phyloP scores from a whole-genome alignment of 2,113 vertebrate genomes.

The Myiopsitta monachus region DNA sequence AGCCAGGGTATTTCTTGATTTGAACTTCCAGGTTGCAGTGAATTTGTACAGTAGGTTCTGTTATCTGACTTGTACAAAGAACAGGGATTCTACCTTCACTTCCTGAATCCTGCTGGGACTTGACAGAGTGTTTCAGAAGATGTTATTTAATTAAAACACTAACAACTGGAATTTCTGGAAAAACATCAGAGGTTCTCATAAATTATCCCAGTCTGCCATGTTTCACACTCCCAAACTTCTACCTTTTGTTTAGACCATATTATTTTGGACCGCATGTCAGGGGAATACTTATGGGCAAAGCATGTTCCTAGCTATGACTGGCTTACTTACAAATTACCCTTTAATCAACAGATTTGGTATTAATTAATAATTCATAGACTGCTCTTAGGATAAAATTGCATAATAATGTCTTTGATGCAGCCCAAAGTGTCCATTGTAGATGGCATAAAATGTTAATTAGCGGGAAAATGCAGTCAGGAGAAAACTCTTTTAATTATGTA shows the following conservation, averaged over 20 bases:
- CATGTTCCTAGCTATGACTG: slow-evolving; percentile 33
- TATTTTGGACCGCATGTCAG: slow-evolving; percentile 13
- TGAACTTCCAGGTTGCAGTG: background rate
- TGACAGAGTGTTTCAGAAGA: background rate
- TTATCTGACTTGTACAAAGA: background rate
- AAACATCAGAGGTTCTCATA: slow-evolving; percentile 38
- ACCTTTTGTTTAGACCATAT: background rate
- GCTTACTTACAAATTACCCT: slow-evolving; percentile 72
- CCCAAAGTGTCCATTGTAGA: slow-evolving; percentile 73
- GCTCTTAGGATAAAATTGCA: slow-evolving; percentile 71
- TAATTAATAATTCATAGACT: slow-evolving; percentile 80
- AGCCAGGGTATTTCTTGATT: background rate
- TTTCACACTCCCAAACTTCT: background rate
- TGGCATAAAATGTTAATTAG: slow-evolving; percentile 77
- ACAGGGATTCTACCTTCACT: background rate
- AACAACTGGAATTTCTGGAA: slow-evolving; percentile 51
- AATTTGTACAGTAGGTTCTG: background rate
- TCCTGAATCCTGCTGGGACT: background rate
- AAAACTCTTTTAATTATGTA: slow-evolving; percentile 80
- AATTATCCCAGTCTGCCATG: background rate
- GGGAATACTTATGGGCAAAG: slow-evolving; percentile 33
- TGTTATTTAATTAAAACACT: slow-evolving; percentile 21
- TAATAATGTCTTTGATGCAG: slow-evolving; percentile 73
- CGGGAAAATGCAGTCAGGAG: slow-evolving; percentile 70
- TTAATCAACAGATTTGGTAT: slow-evolving; percentile 79